These are phyloP conservation scores for Oriolus oriolus DNA, from an alignment of 2,113 vertebrate genomes.

Conservation along the genomic window DNA sequence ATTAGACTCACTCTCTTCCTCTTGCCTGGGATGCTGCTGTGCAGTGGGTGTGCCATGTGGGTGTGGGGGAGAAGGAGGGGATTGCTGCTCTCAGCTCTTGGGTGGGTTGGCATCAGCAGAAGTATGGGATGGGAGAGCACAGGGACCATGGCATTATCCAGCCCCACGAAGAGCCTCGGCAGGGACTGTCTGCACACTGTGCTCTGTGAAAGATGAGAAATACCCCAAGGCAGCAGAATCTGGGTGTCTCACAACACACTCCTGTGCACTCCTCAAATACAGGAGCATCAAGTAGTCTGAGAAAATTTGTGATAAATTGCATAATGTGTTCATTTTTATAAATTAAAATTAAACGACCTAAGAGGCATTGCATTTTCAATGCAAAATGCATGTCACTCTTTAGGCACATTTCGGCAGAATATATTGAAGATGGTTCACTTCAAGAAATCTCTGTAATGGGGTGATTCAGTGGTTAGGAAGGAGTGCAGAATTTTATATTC, in stretches of 20 bases:
- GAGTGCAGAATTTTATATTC: not conserved
- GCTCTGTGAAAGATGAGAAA: not conserved
- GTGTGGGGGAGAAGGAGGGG: not conserved
- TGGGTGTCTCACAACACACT: not conserved
- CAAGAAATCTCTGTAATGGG: not conserved
- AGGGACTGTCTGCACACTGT: not conserved
- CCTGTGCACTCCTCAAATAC: not conserved
- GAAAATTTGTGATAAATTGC: not conserved
- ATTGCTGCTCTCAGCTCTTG: not conserved
- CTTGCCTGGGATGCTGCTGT: conserved; percentile 11
- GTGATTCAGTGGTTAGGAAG: not conserved
- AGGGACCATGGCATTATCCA: conserved; percentile 33
- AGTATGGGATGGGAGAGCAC: not conserved
- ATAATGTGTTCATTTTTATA: not conserved
- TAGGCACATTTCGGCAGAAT: not conserved
- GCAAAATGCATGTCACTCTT: not conserved
- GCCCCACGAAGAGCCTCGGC: not conserved
- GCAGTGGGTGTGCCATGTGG: not conserved
- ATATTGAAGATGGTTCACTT: not conserved
- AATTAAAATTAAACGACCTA: not conserved
- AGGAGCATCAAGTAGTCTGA: not conserved
- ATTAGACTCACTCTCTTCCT: conserved; percentile 4
- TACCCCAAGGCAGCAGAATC: not conserved
- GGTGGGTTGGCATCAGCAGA: not conserved
- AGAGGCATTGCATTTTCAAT: not conserved